Conservation (phyloP, 1,140 invertebrate genomes). For the Drosophila suzukii region DNA sequence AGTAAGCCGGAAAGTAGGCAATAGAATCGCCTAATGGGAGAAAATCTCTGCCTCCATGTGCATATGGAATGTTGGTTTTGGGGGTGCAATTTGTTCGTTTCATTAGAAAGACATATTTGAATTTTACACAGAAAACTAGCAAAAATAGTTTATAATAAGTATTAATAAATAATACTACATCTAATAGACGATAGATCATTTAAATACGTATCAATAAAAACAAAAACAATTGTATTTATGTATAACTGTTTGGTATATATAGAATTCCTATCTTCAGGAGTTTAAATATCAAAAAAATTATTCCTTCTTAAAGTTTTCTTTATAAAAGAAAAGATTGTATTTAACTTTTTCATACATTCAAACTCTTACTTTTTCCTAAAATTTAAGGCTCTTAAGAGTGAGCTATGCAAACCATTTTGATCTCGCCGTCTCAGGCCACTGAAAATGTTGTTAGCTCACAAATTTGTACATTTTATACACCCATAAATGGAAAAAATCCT, state of each 20-base stretch:
- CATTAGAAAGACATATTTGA: neutral
- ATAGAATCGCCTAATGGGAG: constrained; percentile 22
- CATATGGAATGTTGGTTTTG: constrained; percentile 3
- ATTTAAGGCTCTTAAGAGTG: neutral
- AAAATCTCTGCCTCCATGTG: constrained; percentile 22
- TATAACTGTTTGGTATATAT: no score
- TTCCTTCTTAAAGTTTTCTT: no score
- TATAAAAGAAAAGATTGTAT: neutral
- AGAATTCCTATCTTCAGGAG: no score
- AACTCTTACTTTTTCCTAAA: neutral
- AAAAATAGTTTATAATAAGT: no score
- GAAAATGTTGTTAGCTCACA: constrained; percentile 17
- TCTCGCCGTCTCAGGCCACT: constrained; percentile 1
- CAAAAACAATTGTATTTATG: no score
- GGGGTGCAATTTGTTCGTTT: neutral
- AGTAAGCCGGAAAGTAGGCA: constrained; percentile 44
- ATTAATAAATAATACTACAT: no score
- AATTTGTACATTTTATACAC: constrained; percentile 48
- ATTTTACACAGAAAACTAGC: no score
- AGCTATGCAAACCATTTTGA: neutral
- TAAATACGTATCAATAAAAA: no score
- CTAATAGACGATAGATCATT: no score
- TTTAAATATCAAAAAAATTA: no score
- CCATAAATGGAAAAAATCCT: constrained; percentile 32
- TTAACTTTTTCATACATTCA: neutral